Base-by-base conservation (phyloP, 2,888 invertebrate species). In the Osmoderma eremita region DNA sequence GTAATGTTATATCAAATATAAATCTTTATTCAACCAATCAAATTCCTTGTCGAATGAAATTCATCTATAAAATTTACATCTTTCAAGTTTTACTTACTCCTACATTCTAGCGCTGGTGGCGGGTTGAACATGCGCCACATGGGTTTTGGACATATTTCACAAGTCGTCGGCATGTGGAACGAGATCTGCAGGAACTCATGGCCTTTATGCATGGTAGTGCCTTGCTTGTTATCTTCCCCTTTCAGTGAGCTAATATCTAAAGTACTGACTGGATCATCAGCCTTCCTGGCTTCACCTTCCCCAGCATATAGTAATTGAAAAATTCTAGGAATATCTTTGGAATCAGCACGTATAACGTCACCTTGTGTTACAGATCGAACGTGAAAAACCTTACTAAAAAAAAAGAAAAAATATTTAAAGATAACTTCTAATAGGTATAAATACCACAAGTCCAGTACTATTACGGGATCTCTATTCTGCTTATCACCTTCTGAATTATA, bases 261-360 rank as follows among this genome's bases (percentile, higher is more conserved):
- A 22, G 79, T 74, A 66, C 77, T 80, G 51, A 75, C 77, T 78
- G 89, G 90, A 77, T 89, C 90, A 58, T 91, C 91, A 15, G 92
- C 91, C 69, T 93, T 88, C 69, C 93, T 86, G 72, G 93, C 93
- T 83, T 97, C 97, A 63, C 97, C 97, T 86, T 98, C 97, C 70
- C 97, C 97, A 72, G 98, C 97, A 84, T 98, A 98, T 78, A 98
- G 85, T 78, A 98, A 87, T 87, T 97, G 89, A 86, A 99, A 98
- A 84, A 99, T 99, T 83, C 97, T 91, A 77, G 98, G 98, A 84
- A 99, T 97, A 87, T 98, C 97, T 89, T 95, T 96, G 83, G 97
- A 95, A 87, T 98, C 97, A 65, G 97, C 98, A 81, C 98, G 91
- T 82, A 98, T 97, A 77, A 98, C 98, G 87, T 99, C 99, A 77